Evolutionary conservation across 2,888 invertebrate genomes (phyloP).

Genomic region (Selenia dentaria): DNA sequence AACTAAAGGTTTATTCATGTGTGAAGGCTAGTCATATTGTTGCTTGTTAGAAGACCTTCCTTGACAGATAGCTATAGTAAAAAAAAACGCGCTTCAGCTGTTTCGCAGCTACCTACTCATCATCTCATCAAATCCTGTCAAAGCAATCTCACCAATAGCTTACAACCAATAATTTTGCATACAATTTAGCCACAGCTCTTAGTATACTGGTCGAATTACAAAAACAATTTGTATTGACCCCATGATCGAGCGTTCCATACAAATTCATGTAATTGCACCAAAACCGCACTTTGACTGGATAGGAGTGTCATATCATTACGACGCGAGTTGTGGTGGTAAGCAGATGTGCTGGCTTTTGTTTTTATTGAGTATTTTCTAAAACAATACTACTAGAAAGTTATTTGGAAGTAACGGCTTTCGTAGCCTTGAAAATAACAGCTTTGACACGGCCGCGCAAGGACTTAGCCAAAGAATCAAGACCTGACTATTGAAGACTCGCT

Average conservation of each 20-base stretch:
- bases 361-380: neutral
- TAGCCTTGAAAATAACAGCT: too few species aligned
- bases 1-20: too few species aligned
- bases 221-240: slow-evolving; percentile 27
- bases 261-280: slow-evolving; percentile 28
- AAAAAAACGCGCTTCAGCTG: too few species aligned
- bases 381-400: too few species aligned
- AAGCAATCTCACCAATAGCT: slow-evolving; percentile 1
- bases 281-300: slow-evolving; percentile 26
- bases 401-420: too few species aligned
- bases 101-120: too few species aligned
- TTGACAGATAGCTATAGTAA: too few species aligned
- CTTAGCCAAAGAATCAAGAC: too few species aligned
- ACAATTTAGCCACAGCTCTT: slow-evolving; percentile 16
- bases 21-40: too few species aligned
- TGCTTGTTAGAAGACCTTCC: too few species aligned
- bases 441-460: too few species aligned
- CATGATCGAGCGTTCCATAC: slow-evolving; percentile 21
- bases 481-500: too few species aligned
- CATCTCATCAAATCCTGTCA: neutral
- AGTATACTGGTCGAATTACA: slow-evolving; percentile 18
- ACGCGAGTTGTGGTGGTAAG: slow-evolving; percentile 13
- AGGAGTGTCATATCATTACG: slow-evolving; percentile 26
- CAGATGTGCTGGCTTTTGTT: slow-evolving; percentile 17
- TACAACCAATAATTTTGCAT: slow-evolving; percentile 15